Percentiles rank a stretch among this genome's conserved stretches.
phyloP scores from a whole-genome alignment of 2,113 vertebrate genomes.

The Cheilinus undulatus region DNA sequence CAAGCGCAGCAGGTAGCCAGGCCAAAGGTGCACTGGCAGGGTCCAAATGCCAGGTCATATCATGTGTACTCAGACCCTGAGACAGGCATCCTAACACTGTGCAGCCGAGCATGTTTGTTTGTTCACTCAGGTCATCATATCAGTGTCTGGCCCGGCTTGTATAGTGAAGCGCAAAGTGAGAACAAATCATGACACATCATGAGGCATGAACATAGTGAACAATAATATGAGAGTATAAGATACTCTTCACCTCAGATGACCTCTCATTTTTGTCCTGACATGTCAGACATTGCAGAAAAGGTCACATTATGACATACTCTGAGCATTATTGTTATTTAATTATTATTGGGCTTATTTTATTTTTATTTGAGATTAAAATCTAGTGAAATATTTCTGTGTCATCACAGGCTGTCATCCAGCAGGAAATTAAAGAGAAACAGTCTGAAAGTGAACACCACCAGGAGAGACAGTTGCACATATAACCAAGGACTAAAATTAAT shows the following conservation, averaged over 20 bases:
- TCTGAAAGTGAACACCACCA: neutral
- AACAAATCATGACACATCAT: constrained; percentile 28
- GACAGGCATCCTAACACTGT: constrained; percentile 34
- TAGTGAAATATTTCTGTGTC: neutral
- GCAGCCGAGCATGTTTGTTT: constrained; percentile 47
- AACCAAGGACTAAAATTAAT: too few species aligned
- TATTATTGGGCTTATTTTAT: neutral
- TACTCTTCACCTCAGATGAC: neutral
- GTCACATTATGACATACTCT: neutral
- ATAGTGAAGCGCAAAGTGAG: constrained; percentile 8
- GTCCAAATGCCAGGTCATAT: constrained; percentile 60
- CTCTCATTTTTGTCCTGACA: neutral
- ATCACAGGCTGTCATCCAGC: constrained; percentile 15
- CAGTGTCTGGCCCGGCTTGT: constrained; percentile 10
- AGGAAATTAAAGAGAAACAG: constrained; percentile 25
- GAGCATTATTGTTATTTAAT: neutral
- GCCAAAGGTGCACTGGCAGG: constrained; percentile 50
- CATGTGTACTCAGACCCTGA: constrained; percentile 56
- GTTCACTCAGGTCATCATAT: constrained; percentile 35
- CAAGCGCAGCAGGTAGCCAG: constrained; percentile 34
- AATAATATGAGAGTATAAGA: constrained; percentile 12
- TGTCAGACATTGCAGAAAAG: neutral
- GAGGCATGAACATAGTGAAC: constrained; percentile 22
- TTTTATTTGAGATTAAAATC: neutral
- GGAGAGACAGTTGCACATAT: neutral